These are phyloP conservation scores for Misgurnus mizolepis DNA, from an alignment of 2,113 vertebrate species.

Conservation along the genomic window DNA sequence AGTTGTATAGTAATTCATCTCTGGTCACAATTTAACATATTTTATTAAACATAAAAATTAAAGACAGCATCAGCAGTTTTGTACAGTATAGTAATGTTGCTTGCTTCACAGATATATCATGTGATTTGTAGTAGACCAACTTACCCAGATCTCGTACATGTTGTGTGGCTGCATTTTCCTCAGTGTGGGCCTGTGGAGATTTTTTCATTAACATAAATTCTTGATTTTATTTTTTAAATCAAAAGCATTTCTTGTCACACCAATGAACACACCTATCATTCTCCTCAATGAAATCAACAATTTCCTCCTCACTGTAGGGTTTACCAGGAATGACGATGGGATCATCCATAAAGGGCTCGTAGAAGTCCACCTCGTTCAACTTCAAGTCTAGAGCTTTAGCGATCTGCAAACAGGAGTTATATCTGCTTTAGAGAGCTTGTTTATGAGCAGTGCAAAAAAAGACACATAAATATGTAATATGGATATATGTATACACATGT, in stretches of 20 bases:
- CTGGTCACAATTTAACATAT: too few relatives aligned
- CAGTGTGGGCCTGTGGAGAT: conserved; percentile 79
- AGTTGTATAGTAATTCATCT: too few relatives aligned
- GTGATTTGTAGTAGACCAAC: conserved; percentile 37
- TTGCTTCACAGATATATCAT: neutral
- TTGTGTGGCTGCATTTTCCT: conserved; percentile 87
- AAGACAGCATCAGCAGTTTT: too few relatives aligned
- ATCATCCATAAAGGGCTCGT: conserved; percentile 88
- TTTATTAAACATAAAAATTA: too few relatives aligned
- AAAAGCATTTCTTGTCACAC: neutral
- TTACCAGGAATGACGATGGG: conserved; percentile 83
- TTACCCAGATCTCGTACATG: conserved; percentile 93
- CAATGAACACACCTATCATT: conserved; percentile 37
- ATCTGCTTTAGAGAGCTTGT: neutral
- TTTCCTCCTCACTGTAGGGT: conserved; percentile 83
- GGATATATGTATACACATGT: neutral
- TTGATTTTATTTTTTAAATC: neutral
- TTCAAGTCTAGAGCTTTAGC: conserved; percentile 34
- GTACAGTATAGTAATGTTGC: too few relatives aligned
- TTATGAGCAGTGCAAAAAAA: neutral
- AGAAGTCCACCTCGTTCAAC: conserved; percentile 85
- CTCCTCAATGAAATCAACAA: conserved; percentile 67
- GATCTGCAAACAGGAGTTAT: conserved; percentile 9
- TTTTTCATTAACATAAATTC: neutral
- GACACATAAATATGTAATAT: too few relatives aligned